A percentile compares a stretch with the other conserved stretches of the same genome.
phyloP scores from a whole-genome alignment of 2,888 invertebrate genomes.

The Zygaena filipendulae region DNA sequence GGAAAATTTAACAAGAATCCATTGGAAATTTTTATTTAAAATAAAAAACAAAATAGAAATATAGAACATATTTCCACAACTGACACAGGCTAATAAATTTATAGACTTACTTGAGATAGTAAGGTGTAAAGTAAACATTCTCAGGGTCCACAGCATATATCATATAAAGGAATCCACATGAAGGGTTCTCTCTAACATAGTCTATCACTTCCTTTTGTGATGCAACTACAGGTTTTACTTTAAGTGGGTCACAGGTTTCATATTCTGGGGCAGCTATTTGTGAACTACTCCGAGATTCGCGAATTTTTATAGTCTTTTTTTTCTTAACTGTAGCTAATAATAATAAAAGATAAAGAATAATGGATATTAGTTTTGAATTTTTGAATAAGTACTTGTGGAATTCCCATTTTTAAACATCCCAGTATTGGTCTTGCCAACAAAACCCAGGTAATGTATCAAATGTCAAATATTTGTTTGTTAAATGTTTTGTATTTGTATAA shows the following conservation, averaged over 20 bases:
- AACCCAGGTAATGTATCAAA: no score
- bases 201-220: constrained; percentile 53
- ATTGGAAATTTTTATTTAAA: constrained; percentile 1
- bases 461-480: no score
- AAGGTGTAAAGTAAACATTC: constrained; percentile 80
- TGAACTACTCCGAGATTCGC: constrained; percentile 19
- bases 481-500: no score
- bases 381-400: no score
- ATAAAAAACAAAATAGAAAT: background rate
- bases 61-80: background rate
- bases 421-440: no score
- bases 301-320: constrained; percentile 35
- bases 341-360: no score
- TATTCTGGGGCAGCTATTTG: constrained; percentile 16
- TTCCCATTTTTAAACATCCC: no score
- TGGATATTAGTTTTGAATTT: no score
- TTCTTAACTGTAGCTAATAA: constrained; percentile 21
- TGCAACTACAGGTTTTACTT: constrained; percentile 49
- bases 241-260: constrained; percentile 36
- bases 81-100: no score
- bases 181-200: constrained; percentile 62
- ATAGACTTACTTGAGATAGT: constrained; percentile 73
- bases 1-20: background rate
- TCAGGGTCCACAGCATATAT: constrained; percentile 77
- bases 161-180: constrained; percentile 81